phyloP scores from a whole-genome alignment of 2,797 vertebrate genomes.

The Lepidocolaptes lacrymiger region DNA sequence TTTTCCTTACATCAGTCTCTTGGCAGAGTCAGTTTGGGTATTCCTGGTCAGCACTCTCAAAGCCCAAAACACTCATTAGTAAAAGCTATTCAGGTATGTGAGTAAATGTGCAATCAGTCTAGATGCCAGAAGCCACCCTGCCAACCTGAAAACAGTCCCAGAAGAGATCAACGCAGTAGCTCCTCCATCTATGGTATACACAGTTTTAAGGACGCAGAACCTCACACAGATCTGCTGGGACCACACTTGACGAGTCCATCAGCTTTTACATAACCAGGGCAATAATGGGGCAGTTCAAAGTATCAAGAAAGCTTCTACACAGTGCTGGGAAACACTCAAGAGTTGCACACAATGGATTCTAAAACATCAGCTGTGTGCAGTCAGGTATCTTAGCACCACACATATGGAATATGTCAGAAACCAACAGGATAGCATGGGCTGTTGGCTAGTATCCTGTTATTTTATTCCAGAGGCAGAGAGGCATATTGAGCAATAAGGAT shows the following conservation, averaged over 20 bases:
- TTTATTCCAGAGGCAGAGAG: not conserved
- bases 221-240: not conserved
- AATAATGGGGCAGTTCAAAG: not conserved
- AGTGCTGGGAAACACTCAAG: not conserved
- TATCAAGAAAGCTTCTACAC: not conserved
- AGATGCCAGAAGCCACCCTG: not conserved
- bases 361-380: not conserved
- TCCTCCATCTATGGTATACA: not conserved
- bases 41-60: not conserved
- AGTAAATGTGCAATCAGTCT: not conserved
- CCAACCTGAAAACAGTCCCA: not conserved
- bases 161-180: not conserved
- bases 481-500: not conserved
- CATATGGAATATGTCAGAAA: not conserved
- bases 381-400: not conserved
- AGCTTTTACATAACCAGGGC: not conserved
- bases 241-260: not conserved
- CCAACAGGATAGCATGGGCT: not conserved
- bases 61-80: not conserved
- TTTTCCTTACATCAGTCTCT: not conserved
- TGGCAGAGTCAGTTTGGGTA: not conserved
- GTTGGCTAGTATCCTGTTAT: not conserved
- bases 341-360: not conserved
- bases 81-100: not conserved
- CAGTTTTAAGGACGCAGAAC: not conserved